Conservation (phyloP, 2,888 invertebrate species). For the Ophonus ardosiacus region DNA sequence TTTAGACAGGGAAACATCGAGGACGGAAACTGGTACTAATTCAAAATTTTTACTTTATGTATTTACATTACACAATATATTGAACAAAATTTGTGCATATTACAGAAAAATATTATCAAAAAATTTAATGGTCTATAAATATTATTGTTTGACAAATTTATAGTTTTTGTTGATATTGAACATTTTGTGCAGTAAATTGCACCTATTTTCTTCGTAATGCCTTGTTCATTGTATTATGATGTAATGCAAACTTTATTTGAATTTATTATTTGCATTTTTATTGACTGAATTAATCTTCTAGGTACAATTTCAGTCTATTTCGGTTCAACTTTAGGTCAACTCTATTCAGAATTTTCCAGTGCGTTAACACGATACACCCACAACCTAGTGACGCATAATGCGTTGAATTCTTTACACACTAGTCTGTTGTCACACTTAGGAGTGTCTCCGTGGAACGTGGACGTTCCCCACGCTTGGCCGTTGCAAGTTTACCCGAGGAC, state of each 20-base stretch:
- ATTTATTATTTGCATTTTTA: not conserved
- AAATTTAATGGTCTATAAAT: too few species aligned
- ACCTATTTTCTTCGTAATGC: too few species aligned
- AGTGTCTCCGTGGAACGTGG: constrained; percentile 85
- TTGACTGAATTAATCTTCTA: constrained; percentile 68
- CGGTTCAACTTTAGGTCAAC: constrained; percentile 82
- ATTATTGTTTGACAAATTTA: too few species aligned
- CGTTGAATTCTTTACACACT: constrained; percentile 84
- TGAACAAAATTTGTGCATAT: not conserved
- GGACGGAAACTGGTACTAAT: constrained; percentile 83
- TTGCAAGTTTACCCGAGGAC: constrained; percentile 88
- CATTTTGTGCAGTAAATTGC: too few species aligned
- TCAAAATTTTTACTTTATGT: not conserved
- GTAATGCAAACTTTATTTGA: not conserved
- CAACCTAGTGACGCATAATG: constrained; percentile 85
- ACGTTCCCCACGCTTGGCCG: constrained; percentile 84
- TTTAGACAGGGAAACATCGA: constrained; percentile 91
- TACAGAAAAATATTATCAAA: not conserved
- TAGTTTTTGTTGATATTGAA: too few species aligned
- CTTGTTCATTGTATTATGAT: not conserved
- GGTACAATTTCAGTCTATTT: constrained; percentile 87
- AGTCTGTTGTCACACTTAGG: constrained; percentile 85
- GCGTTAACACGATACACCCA: constrained; percentile 89
- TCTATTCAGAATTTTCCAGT: constrained; percentile 87
- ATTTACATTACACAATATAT: constrained; percentile 60